Evolutionary conservation across 2,797 vertebrate genomes (phyloP).

Genomic region (Alca torda): DNA sequence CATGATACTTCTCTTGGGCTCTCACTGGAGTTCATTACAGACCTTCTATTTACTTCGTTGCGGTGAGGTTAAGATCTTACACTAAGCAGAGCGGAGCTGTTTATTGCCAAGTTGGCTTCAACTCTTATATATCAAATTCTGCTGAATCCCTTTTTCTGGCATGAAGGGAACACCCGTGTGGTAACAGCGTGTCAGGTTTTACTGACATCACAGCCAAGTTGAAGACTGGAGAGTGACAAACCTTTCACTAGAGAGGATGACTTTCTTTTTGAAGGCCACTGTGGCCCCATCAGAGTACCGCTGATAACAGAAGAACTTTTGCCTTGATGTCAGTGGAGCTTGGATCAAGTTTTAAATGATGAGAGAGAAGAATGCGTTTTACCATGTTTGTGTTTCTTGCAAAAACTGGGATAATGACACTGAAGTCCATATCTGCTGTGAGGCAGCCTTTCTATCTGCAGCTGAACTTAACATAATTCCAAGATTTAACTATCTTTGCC

Average conservation of each 20-base stretch:
- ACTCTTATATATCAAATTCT: slow-evolving; percentile 33
- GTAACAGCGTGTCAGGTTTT: slow-evolving; percentile 55
- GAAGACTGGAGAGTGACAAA: slow-evolving; percentile 4
- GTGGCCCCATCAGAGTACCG: background rate
- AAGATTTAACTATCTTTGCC: background rate
- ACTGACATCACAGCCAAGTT: slow-evolving; percentile 29
- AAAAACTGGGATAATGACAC: background rate
- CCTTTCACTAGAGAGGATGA: background rate
- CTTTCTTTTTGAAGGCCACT: background rate
- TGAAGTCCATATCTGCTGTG: background rate
- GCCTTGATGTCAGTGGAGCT: background rate
- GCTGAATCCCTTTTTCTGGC: slow-evolving; percentile 54
- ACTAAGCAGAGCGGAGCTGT: background rate
- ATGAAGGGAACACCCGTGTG: background rate
- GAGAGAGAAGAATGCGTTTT: background rate
- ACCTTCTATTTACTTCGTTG: background rate
- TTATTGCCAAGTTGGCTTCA: slow-evolving; percentile 41
- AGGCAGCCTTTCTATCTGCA: background rate
- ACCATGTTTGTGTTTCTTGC: background rate
- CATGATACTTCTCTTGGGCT: background rate
- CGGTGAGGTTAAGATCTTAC: slow-evolving; percentile 12
- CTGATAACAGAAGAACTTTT: background rate
- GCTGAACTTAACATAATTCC: background rate
- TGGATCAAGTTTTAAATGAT: background rate
- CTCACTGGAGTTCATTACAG: background rate